Percentiles rank a stretch among this genome's conserved stretches.
Evolutionary conservation across 2,113 vertebrate species (phyloP).

Genomic region (Sebastes schlegelii): DNA sequence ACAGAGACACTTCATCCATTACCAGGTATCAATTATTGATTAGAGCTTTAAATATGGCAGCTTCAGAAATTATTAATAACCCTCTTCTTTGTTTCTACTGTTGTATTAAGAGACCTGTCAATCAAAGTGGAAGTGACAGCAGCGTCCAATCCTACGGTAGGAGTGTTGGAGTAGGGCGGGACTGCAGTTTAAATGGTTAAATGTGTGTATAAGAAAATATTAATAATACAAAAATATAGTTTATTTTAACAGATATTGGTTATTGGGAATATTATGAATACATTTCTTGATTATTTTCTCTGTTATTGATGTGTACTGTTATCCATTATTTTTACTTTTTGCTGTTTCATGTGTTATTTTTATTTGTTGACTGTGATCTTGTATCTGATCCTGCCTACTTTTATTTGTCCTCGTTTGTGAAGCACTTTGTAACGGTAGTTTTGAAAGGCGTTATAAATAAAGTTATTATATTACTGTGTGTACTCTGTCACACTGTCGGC

Average conservation of each 20-base stretch:
- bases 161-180: neutral
- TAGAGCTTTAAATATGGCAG: neutral
- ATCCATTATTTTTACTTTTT: too few relatives aligned
- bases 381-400: too few relatives aligned
- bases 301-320: too few relatives aligned
- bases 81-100: neutral
- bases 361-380: too few relatives aligned
- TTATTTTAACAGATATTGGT: neutral
- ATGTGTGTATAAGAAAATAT: neutral
- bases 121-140: neutral
- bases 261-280: neutral
- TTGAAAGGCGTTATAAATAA: too few relatives aligned
- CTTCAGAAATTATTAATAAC: constrained; percentile 13
- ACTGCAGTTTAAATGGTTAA: neutral
- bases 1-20: neutral
- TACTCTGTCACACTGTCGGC: neutral
- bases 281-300: too few relatives aligned
- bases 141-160: neutral
- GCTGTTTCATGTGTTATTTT: too few relatives aligned
- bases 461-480: neutral
- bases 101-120: neutral
- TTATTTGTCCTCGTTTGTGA: too few relatives aligned
- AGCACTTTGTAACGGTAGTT: too few relatives aligned
- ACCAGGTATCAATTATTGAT: constrained; percentile 24
- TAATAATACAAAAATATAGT: neutral